A percentile compares a stretch with the other conserved stretches of the same genome.
Conservation (phyloP, 1,140 invertebrate species). For the Listronotus bonariensis region DNA sequence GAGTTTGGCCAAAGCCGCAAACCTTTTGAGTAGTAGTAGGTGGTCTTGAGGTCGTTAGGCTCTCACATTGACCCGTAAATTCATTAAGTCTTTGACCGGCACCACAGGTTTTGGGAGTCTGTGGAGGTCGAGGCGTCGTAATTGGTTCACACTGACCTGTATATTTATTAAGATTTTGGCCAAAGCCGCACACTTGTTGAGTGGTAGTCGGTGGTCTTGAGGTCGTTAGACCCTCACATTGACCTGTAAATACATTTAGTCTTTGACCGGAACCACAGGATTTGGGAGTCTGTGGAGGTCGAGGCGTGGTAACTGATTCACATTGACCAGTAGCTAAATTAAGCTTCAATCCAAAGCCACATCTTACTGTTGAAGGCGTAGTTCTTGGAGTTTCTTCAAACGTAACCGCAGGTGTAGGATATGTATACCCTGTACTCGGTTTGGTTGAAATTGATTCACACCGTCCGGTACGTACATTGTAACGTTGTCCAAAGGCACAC, state of each 20-base stretch:
- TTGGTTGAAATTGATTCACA: too few species aligned
- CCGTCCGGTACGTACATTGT: conserved; percentile 12
- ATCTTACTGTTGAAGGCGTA: conserved; percentile 6
- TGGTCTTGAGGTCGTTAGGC: not conserved
- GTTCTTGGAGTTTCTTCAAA: conserved; percentile 23
- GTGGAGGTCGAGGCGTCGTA: not conserved
- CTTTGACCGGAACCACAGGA: not conserved
- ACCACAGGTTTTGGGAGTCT: not conserved
- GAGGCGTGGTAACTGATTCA: conserved; percentile 10
- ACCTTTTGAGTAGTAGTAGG: not conserved
- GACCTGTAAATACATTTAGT: conserved; percentile 17
- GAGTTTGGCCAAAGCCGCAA: too few species aligned
- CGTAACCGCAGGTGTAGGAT: conserved; percentile 19
- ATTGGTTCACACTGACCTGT: conserved; percentile 15
- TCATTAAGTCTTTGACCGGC: not conserved
- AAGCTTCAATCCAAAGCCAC: not conserved
- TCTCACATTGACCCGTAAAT: not conserved
- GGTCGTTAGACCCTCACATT: not conserved
- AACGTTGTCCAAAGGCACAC: conserved; percentile 13
- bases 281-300: not conserved
- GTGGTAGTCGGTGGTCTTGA: not conserved
- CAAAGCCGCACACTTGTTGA: conserved; percentile 3
- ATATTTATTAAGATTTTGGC: not conserved
- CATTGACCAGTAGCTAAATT: conserved; percentile 3
- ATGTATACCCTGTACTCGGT: conserved; percentile 5